Conservation (phyloP, 2,113 vertebrate genomes). For the Myiozetetes cayanensis region DNA sequence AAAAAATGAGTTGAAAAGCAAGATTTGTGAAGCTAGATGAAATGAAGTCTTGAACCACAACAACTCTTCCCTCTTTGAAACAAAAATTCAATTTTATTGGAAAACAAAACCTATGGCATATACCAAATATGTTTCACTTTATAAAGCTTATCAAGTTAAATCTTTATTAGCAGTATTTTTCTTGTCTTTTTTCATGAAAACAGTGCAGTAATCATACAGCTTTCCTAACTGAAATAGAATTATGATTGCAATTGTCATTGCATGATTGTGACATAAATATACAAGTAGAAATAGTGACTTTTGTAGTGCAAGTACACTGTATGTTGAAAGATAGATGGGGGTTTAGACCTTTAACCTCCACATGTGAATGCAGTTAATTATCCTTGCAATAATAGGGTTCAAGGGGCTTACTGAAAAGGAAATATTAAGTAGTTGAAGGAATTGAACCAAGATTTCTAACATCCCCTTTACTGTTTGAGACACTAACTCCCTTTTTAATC, state of each 20-base stretch:
- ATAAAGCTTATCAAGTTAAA: neutral
- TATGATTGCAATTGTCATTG: neutral
- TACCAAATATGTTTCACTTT: neutral
- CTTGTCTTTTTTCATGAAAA: neutral
- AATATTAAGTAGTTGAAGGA: neutral
- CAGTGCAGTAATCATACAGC: neutral
- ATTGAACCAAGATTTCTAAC: neutral
- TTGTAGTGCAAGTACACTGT: neutral
- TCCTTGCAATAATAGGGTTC: neutral
- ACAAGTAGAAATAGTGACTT: neutral
- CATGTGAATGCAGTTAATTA: neutral
- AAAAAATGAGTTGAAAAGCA: neutral
- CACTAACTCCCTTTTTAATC: neutral
- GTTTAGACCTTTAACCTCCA: neutral
- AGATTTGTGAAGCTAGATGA: neutral
- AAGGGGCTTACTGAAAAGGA: neutral
- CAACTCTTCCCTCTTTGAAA: neutral
- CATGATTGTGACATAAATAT: neutral
- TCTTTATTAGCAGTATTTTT: neutral
- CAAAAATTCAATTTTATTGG: neutral
- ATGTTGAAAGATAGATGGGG: neutral
- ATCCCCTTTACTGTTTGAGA: neutral
- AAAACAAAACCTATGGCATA: neutral
- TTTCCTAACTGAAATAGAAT: neutral
- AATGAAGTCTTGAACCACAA: neutral